Conservation (phyloP, 2,888 invertebrate genomes). For the Pelosia muscerda region DNA sequence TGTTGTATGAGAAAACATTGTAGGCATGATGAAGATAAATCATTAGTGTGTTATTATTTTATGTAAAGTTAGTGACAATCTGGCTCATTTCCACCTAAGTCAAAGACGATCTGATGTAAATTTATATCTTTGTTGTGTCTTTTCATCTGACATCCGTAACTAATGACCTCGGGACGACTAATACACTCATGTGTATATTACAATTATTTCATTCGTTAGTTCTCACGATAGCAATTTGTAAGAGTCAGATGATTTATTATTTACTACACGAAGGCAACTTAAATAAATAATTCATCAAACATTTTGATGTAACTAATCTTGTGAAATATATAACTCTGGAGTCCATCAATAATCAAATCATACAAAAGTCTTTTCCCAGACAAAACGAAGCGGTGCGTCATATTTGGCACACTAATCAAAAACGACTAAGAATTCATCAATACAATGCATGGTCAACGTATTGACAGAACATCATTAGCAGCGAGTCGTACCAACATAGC, state of each 20-base stretch:
- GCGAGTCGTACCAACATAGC: constrained; percentile 59
- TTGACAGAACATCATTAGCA: constrained; percentile 86
- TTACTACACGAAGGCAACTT: constrained; percentile 3
- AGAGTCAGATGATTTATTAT: constrained; percentile 38
- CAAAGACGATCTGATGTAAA: constrained; percentile 43
- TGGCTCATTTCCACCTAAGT: constrained; percentile 55
- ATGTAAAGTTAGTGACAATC: constrained; percentile 46
- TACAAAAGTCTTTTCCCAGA: constrained; percentile 41
- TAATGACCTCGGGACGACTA: constrained; percentile 43
- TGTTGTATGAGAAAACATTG: not conserved
- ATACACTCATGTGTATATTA: constrained; percentile 41
- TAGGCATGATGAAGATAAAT: not conserved
- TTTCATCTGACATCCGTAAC: constrained; percentile 55
- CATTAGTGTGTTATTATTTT: constrained; percentile 22
- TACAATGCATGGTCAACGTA: constrained; percentile 78
- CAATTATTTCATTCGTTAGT: constrained; percentile 38
- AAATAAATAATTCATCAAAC: constrained; percentile 30
- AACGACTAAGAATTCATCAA: constrained; percentile 71
- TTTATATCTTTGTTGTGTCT: constrained; percentile 54
- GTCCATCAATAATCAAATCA: constrained; percentile 39
- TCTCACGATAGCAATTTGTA: constrained; percentile 42
- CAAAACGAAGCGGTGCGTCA: constrained; percentile 57
- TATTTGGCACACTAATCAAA: constrained; percentile 79
- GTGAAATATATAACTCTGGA: constrained; percentile 28
- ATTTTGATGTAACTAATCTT: constrained; percentile 14